Base-by-base conservation (phyloP, 2,113 vertebrate species). In the Butastur rufipennis region DNA sequence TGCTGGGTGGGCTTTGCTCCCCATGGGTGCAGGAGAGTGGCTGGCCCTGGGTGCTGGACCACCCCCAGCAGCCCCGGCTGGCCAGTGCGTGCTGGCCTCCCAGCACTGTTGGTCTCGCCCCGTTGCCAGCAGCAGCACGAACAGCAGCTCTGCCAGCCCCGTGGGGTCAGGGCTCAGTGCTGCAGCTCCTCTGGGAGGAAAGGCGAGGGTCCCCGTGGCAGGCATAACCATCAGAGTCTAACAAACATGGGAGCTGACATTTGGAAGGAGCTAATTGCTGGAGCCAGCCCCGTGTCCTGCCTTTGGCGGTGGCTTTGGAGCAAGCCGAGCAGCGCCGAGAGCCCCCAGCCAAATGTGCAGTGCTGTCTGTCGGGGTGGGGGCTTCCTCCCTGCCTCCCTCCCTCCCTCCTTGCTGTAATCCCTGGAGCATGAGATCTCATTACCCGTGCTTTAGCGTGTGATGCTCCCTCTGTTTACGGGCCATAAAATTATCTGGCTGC, bases 371-470 rank as follows among this genome's bases (percentile, higher is more conserved):
- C 38, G 81, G 87, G 80, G 29, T 2, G 53, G 80, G 88, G 90
- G 79, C 81, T 88, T 38, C 79, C 81, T 62, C 4, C 3, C 42
- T 21, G 7, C 40, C 36, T 68, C 45, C 61, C 36, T 38, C 43
- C 29, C 14, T 18, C 58, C 53, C 47, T 65, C 31, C 65, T 17
- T 9, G 0, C 50, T 9, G 3, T 16, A 72, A 26, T 95, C 84
- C 91, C 72, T 86, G 79, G 83, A 94, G 97, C 95, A 25, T 90
- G 96, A 95, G 95, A 95, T 96, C 91, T 83, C 63, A 71, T 96
- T 95, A 79, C 79, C 47, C 50, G 84, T 8, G 4, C 75, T 42
- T 47, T 29, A 66, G 71, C 3, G 1, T 42, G 32, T 9, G 59
- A 27, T 81, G 93, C 89, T 34, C 38, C 74, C 58, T 34, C 48